Base-by-base conservation (phyloP, 2,888 invertebrate species). In the Ornithoptera alexandrae region DNA sequence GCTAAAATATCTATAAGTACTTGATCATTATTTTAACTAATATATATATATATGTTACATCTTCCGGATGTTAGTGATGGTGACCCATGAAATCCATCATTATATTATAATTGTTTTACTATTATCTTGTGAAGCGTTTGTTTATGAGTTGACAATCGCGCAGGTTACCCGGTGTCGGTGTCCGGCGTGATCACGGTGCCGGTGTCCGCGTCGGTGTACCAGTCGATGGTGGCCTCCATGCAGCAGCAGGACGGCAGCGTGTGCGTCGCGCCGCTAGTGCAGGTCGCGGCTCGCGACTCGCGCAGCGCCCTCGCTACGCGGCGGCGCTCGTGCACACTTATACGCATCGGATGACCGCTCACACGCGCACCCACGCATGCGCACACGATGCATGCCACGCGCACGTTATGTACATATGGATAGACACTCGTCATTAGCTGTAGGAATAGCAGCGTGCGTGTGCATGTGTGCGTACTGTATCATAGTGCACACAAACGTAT, bases 171-270 rank as follows among this genome's bases (percentile, higher is more conserved):
- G 65, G 96, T 97, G 78, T 96, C 96, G 77, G 97, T 97, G 79
- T 96, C 97, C 80, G 98, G 98, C 72, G 98, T 98, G 93, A 98
- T 98, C 85, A 98, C 98, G 68, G 97, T 98, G 79, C 98, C 98
- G 69, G 97, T 98, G 73, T 97, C 97, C 60, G 97, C 97, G 71
- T 97, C 97, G 73, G 97, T 98, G 96, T 98, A 98, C 93, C 98
- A 98, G 93, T 97, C 97, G 72, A 98, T 98, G 94, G 97, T 98
- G 84, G 97, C 98, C 69, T 97, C 97, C 87, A 97, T 97, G 86
- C 96, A 97, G 86, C 95, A 95, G 83, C 93, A 96, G 76, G 97
- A 97, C 86, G 97, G 96, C 79, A 56, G 65, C 50, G 96, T 97
- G 80, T 97, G 97, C 92, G 95, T 97, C 72, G 95, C 96, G 72